Percentiles rank a stretch among this genome's conserved stretches.
phyloP scores from a whole-genome alignment of 2,888 invertebrate species.

The Caradrina kadenii region DNA sequence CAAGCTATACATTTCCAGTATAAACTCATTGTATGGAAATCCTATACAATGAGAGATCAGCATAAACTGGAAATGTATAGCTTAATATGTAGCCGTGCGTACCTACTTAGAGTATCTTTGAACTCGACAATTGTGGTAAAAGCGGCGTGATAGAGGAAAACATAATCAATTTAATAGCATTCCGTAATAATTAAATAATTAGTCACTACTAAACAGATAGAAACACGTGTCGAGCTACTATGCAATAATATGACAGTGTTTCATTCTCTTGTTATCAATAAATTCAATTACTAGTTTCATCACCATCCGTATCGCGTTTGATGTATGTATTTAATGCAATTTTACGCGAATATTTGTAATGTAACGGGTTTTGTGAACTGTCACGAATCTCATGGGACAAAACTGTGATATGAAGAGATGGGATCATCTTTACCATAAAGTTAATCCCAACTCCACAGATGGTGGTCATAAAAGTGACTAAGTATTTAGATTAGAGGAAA shows the following conservation, averaged over 20 bases:
- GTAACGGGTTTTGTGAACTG: not conserved
- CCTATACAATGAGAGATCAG: no score
- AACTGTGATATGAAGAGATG: not conserved
- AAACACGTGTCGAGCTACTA: conserved; percentile 44
- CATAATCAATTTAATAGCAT: conserved; percentile 24
- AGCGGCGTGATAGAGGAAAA: conserved; percentile 21
- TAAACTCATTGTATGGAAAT: no score
- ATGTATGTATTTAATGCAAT: conserved; percentile 11
- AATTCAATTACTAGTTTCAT: conserved; percentile 29
- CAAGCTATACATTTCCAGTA: no score
- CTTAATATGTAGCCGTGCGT: no score
- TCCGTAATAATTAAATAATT: conserved; percentile 33
- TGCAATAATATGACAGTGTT: conserved; percentile 43
- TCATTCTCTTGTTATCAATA: conserved; percentile 44
- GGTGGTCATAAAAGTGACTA: not conserved
- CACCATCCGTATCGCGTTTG: conserved; percentile 2
- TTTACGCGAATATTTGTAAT: conserved; percentile 3
- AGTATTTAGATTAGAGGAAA: not conserved
- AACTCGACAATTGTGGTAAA: conserved; percentile 23
- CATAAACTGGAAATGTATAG: no score
- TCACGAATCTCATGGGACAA: not conserved
- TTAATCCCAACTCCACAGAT: not conserved
- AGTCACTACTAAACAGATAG: conserved; percentile 18
- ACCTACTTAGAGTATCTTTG: conserved; percentile 27
- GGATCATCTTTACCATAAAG: not conserved